Evolutionary conservation across 2,113 vertebrate genomes (phyloP).

Genomic region (Calonectris borealis): DNA sequence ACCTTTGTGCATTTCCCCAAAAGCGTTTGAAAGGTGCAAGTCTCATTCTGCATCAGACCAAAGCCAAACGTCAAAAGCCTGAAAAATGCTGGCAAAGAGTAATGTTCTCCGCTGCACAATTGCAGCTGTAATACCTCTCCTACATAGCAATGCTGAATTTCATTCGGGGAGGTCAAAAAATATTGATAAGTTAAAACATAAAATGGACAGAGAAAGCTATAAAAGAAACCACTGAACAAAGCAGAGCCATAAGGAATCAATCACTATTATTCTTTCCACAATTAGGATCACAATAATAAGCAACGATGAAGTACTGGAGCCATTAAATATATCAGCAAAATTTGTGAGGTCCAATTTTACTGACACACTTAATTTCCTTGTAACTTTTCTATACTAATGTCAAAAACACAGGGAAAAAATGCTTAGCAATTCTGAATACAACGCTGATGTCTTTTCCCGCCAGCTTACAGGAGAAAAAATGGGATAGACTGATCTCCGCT

Average conservation of each 20-base stretch:
- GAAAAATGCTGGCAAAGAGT: background rate
- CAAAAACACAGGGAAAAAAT: background rate
- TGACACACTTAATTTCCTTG: background rate
- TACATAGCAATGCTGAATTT: background rate
- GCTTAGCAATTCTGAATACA: background rate
- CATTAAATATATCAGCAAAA: background rate
- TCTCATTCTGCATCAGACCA: background rate
- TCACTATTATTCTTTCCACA: background rate
- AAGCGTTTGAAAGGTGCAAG: background rate
- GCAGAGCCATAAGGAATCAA: background rate
- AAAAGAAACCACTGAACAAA: background rate
- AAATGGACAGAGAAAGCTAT: background rate
- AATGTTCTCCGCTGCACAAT: background rate
- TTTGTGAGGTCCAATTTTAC: background rate
- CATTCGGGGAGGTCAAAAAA: background rate
- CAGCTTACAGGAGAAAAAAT: background rate
- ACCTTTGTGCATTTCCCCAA: background rate
- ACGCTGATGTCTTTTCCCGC: background rate
- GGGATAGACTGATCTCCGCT: background rate
- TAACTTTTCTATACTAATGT: background rate
- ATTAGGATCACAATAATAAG: background rate
- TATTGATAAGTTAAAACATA: background rate
- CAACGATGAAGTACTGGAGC: background rate
- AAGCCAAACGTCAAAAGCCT: background rate
- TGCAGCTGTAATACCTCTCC: background rate